Evolutionary conservation across 1,140 invertebrate genomes (phyloP).

Genomic region (honey bee (Apis mellifera)): DNA sequence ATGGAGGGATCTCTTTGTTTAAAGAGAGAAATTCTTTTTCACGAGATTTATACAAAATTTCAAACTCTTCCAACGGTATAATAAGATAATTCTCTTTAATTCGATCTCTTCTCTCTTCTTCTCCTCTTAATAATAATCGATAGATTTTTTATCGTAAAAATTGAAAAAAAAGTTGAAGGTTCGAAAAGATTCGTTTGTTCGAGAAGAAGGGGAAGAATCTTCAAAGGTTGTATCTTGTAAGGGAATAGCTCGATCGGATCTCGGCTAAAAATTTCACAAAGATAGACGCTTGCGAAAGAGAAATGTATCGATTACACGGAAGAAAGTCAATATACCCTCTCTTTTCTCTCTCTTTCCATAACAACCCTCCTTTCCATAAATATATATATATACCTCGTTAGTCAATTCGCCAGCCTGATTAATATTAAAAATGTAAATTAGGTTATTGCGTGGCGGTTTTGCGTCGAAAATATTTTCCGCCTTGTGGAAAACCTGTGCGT

Average conservation of each 20-base stretch:
- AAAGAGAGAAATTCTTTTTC: background rate
- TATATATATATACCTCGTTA: background rate
- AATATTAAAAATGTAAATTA: too few species aligned
- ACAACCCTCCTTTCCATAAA: background rate
- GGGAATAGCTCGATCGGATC: conserved; percentile 4
- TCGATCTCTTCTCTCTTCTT: too few species aligned
- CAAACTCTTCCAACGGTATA: background rate
- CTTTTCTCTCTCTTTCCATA: background rate
- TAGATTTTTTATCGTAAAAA: too few species aligned
- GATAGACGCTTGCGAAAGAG: background rate
- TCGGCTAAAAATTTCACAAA: background rate
- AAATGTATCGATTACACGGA: conserved; percentile 7
- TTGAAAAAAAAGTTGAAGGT: too few species aligned
- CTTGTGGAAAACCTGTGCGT: too few species aligned
- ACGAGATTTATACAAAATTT: background rate
- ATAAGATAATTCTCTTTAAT: background rate
- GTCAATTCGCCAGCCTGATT: too few species aligned
- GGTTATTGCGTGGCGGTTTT: too few species aligned
- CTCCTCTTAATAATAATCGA: too few species aligned
- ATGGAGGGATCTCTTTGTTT: too few species aligned
- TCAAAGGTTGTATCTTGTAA: background rate
- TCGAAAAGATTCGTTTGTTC: too few species aligned
- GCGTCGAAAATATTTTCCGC: too few species aligned
- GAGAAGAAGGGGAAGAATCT: background rate
- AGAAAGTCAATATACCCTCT: too few species aligned